These are phyloP conservation scores for Proterorhinus semilunaris DNA, from an alignment of 2,113 vertebrate species.

Conservation along the genomic window DNA sequence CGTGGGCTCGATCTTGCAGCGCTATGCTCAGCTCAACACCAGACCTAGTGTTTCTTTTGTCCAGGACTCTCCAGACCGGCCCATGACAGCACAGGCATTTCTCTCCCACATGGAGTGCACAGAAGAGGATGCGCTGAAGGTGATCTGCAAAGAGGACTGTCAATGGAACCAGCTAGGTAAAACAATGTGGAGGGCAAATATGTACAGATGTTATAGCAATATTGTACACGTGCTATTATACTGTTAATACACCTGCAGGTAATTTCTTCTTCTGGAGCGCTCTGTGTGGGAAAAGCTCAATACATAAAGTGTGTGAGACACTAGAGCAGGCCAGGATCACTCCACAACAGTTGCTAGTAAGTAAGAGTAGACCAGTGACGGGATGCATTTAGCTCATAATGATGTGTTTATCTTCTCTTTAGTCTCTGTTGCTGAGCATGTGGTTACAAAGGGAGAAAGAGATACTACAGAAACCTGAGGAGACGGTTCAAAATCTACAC, in stretches of 20 bases:
- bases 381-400: not conserved
- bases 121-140: slow-evolving; percentile 78
- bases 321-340: slow-evolving; percentile 86
- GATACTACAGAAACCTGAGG: slow-evolving; percentile 80
- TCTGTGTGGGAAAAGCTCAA: slow-evolving; percentile 83
- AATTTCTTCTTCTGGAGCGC: slow-evolving; percentile 95
- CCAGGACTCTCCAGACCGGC: slow-evolving; percentile 70
- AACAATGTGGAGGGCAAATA: not conserved
- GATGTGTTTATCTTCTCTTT: slow-evolving; percentile 23
- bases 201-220: not conserved
- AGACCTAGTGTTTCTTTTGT: slow-evolving; percentile 78
- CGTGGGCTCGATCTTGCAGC: slow-evolving; percentile 78
- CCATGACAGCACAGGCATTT: slow-evolving; percentile 81
- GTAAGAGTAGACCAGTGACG: slow-evolving; percentile 21
- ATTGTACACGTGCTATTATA: not conserved
- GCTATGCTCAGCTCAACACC: slow-evolving; percentile 80
- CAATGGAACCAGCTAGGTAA: slow-evolving; percentile 76
- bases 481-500: slow-evolving; percentile 81
- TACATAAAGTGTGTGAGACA: slow-evolving; percentile 80
- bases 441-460: slow-evolving; percentile 92
- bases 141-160: slow-evolving; percentile 62
- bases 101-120: slow-evolving; percentile 84
- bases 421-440: slow-evolving; percentile 89
- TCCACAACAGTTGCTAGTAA: slow-evolving; percentile 91
- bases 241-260: slow-evolving; percentile 71